phyloP scores from a whole-genome alignment of 1,140 invertebrate genomes.

The Musca vetustissima region DNA sequence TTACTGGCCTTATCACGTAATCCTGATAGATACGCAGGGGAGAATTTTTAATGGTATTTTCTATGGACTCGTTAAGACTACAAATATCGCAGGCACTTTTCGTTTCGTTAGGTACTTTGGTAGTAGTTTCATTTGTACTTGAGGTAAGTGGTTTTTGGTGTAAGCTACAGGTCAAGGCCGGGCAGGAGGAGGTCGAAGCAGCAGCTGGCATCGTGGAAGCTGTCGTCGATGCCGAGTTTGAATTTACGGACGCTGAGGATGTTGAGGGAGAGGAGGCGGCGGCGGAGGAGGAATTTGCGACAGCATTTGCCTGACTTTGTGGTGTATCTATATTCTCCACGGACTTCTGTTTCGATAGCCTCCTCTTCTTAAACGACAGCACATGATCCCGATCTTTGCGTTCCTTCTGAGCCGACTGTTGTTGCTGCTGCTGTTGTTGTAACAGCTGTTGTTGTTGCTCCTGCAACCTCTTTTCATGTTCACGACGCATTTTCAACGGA shows the following conservation, averaged over 20 bases:
- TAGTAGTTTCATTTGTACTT: constrained; percentile 13
- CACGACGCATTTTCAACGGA: constrained; percentile 40
- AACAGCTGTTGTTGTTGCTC: constrained; percentile 18
- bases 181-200: constrained; percentile 6
- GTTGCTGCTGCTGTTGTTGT: constrained; percentile 33
- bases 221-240: constrained; percentile 23
- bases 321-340: constrained; percentile 43
- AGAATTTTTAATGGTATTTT: constrained; percentile 35
- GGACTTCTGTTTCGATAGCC: constrained; percentile 51
- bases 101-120: constrained; percentile 14
- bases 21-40: constrained; percentile 46
- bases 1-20: constrained; percentile 37
- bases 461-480: constrained; percentile 34
- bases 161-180: constrained; percentile 35
- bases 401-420: constrained; percentile 34
- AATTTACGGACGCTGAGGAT: neutral
- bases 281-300: neutral
- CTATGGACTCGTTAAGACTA: neutral
- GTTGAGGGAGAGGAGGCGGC: neutral
- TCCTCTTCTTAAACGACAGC: constrained; percentile 50
- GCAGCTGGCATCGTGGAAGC: constrained; percentile 9
- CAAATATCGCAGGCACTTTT: constrained; percentile 9
- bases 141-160: constrained; percentile 32
- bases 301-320: neutral
- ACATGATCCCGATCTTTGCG: constrained; percentile 53